Conservation (phyloP, 2,797 vertebrate genomes). For the Taeniopygia guttata region DNA sequence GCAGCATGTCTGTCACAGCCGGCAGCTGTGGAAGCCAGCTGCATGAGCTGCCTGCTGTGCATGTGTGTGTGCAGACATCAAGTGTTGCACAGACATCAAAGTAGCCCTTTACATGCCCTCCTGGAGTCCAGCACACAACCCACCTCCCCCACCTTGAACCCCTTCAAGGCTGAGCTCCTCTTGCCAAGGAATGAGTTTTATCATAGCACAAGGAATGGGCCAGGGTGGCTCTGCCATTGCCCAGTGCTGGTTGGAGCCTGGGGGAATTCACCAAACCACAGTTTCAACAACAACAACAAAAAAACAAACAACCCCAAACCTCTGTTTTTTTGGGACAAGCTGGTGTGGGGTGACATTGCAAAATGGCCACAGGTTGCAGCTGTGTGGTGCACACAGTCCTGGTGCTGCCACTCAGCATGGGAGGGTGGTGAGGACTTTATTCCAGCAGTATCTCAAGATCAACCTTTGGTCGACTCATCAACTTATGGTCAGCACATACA, state of each 20-base stretch:
- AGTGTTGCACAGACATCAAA: neutral
- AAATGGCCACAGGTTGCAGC: neutral
- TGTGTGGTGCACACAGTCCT: neutral
- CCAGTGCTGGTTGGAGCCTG: neutral
- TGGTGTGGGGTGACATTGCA: neutral
- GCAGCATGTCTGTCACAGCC: neutral
- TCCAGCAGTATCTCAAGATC: rapidly evolving
- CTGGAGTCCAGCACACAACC: neutral
- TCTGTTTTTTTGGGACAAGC: neutral
- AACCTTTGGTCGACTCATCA: too few relatives aligned
- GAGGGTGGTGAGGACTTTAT: neutral
- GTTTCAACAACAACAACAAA: neutral
- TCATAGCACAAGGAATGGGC: rapidly evolving
- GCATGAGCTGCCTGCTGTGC: rapidly evolving
- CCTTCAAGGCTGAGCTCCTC: neutral
- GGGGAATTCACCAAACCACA: rapidly evolving
- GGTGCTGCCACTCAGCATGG: neutral
- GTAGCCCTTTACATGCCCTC: neutral
- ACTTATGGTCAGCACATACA: neutral
- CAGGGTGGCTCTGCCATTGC: neutral
- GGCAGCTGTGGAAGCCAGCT: neutral
- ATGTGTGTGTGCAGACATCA: neutral
- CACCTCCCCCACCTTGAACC: neutral
- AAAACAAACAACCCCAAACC: rapidly evolving
- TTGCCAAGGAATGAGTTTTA: neutral